phyloP scores from a whole-genome alignment of 2,888 invertebrate genomes.

The Candidula unifasciata region DNA sequence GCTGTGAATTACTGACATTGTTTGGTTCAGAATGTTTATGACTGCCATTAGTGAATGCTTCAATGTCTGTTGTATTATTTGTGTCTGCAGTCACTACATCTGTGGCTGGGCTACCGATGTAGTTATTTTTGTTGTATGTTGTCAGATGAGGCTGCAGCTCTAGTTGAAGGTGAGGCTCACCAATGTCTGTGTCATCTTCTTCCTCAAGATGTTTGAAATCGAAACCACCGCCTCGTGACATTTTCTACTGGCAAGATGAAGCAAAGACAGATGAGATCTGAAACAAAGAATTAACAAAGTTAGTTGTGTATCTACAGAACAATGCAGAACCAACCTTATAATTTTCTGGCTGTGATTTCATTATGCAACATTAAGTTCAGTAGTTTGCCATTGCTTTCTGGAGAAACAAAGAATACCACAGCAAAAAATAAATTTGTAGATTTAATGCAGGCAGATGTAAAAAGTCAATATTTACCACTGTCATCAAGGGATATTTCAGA shows the following conservation, averaged over 20 bases:
- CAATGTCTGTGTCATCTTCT: constrained; percentile 31
- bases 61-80: background rate
- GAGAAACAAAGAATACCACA: too few species aligned
- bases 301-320: too few species aligned
- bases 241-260: constrained; percentile 4
- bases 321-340: too few species aligned
- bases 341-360: too few species aligned
- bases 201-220: constrained; percentile 39
- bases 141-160: constrained; percentile 43
- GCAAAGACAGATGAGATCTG: background rate
- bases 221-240: constrained; percentile 31
- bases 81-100: background rate
- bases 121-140: background rate
- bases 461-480: too few species aligned
- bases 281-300: background rate
- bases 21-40: background rate
- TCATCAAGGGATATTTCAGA: too few species aligned
- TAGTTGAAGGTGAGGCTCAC: constrained; percentile 1
- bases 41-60: background rate
- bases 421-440: too few species aligned
- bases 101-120: background rate
- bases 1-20: background rate
- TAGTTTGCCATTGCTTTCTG: too few species aligned
- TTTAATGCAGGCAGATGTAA: too few species aligned
- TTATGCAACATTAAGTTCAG: too few species aligned